A percentile compares a stretch with the other conserved stretches of the same genome.
Evolutionary conservation across 2,797 vertebrate species (phyloP).

Genomic region (Kryptolebias ocellatus): DNA sequence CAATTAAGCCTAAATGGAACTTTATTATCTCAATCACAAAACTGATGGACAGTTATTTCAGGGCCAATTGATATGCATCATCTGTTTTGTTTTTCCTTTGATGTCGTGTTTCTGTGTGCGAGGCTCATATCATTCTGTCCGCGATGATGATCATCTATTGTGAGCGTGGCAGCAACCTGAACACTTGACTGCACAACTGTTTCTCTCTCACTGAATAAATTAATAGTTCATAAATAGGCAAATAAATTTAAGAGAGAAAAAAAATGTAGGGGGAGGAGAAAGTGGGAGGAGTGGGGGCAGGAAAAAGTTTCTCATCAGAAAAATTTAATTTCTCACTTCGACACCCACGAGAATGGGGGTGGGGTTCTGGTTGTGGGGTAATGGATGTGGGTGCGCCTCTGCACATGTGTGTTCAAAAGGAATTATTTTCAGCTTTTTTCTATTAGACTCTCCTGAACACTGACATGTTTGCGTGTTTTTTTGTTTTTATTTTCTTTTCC

Average conservation of each 20-base stretch:
- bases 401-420: slow-evolving; percentile 35
- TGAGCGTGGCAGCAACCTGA: slow-evolving; percentile 56
- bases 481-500: slow-evolving; percentile 26
- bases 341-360: slow-evolving; percentile 79
- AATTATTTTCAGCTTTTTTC: slow-evolving; percentile 64
- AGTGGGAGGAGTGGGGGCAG: slow-evolving; percentile 65
- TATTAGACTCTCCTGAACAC: slow-evolving; percentile 65
- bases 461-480: slow-evolving; percentile 58
- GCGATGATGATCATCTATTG: slow-evolving; percentile 70
- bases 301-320: slow-evolving; percentile 85
- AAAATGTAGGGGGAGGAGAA: slow-evolving; percentile 76
- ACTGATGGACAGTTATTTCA: slow-evolving; percentile 55
- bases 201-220: slow-evolving; percentile 81
- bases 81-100: slow-evolving; percentile 31
- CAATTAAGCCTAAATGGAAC: slow-evolving; percentile 53
- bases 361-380: slow-evolving; percentile 42
- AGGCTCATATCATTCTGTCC: slow-evolving; percentile 51
- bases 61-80: slow-evolving; percentile 45
- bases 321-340: slow-evolving; percentile 88
- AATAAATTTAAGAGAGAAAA: slow-evolving; percentile 76
- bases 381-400: slow-evolving; percentile 49
- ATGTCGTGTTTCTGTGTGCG: slow-evolving; percentile 19
- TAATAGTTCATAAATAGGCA: slow-evolving; percentile 84
- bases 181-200: slow-evolving; percentile 81
- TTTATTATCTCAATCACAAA: slow-evolving; percentile 35